Base-by-base conservation (phyloP, 53 echinoderm and acorn worm genomes). In the Echinometra lucunter region DNA sequence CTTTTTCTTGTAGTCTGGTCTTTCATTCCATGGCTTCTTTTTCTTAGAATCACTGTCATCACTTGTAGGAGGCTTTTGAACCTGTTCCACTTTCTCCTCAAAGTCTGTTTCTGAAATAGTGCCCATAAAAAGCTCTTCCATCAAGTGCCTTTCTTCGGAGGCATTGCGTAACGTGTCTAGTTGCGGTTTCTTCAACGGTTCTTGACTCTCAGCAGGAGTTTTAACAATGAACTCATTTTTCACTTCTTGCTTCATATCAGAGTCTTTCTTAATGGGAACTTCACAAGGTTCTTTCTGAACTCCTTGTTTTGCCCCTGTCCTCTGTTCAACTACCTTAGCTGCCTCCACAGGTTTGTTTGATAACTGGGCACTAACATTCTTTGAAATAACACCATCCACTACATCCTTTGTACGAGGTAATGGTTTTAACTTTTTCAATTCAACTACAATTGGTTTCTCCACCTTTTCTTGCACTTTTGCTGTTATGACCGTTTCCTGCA, bases 51-150 rank as follows among this genome's bases (percentile, higher is more conserved):
- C 94, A 66, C 85, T 94, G n/a, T 83, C 85, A 82, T 94, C 94
- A 94, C 94, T 94, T 35, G 80, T 80, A 53, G 94, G 85, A 34
- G 94, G 94, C 44, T 83, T 94, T 28, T 94, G 94, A 63, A 32
- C 85, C 56, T 38, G 93, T 45, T 92, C 93, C 57, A 78, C 93
- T 66, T 82, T 94, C 63, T 94, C 85, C 45, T 92, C 85, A 58
- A 94, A 94, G 94, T 94, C 94, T 19, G 15, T 83, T 82, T 94
- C 83, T 40, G 94, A 42, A 19, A 94, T 94, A 13, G 53, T 85
- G 63, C 94, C 95, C 47, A 92, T 87, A 45, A 95, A 88, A 70
- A 95, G 95, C 37, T 92, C 92, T 69, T 95, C 95, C 95, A 95
- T 95, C 25, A 95, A 67, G 27, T 95, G 66, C 34, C 95, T 47